Percentiles rank a stretch among this genome's conserved stretches.
These are phyloP conservation scores for Pardalotus punctatus DNA, from an alignment of 2,113 vertebrate genomes.

Conservation along the genomic window DNA sequence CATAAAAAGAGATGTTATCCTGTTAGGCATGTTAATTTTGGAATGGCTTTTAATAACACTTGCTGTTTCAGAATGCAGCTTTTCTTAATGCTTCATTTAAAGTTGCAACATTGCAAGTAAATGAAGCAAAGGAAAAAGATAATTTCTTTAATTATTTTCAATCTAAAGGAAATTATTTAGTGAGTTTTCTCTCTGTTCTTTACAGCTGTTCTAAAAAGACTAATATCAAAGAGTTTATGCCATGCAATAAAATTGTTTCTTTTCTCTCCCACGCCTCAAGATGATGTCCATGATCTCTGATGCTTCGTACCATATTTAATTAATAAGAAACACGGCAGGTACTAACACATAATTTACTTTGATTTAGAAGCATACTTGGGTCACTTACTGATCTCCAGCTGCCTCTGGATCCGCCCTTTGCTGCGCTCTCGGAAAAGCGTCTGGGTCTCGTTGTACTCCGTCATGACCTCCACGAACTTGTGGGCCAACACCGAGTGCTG, in stretches of 20 bases:
- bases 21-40: background rate
- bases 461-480: constrained; percentile 97
- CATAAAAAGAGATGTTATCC: background rate
- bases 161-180: background rate
- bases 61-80: background rate
- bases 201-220: background rate
- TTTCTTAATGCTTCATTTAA: background rate
- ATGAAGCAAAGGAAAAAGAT: background rate
- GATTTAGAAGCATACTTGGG: accelerated
- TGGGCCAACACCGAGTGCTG: constrained; percentile 89
- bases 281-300: background rate
- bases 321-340: background rate
- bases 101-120: background rate
- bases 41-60: background rate
- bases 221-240: background rate
- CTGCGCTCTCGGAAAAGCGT: constrained; percentile 91
- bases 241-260: accelerated
- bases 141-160: background rate
- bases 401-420: constrained; percentile 92
- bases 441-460: constrained; percentile 90
- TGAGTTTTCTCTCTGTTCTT: background rate
- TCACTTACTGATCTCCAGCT: constrained; percentile 95
- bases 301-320: background rate
- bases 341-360: accelerated
- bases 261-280: too few relatives aligned